Base-by-base conservation (phyloP, 2,113 vertebrate genomes). In the Lonchura striata region DNA sequence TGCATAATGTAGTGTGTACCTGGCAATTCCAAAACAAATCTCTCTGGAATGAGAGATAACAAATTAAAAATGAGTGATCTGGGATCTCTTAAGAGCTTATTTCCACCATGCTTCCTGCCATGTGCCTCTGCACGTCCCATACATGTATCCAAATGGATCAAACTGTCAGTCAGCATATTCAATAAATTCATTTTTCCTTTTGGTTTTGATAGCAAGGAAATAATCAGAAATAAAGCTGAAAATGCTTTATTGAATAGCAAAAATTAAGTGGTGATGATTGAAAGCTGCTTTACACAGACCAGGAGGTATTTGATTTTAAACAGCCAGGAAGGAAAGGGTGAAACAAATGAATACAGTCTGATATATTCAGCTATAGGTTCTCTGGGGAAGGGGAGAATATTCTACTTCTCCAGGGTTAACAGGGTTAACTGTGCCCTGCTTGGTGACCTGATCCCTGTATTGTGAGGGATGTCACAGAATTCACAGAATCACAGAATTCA, bases 41-140 rank as follows among this genome's bases (percentile, higher is more conserved):
- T 61, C 76, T 75, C 71, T 74, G 44, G 56, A 42, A 35, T 68
- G 82, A 61, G 7, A 54, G 86, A 83, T 94, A 54, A 39, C 49
- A 88, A 93, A 88, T 63, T 68, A 88, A 92, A 95, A 96, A 94
- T 53, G 74, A 93, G 81, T 61, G 81, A 33, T 82, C 66, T 77
- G 78, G 88, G 81, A 74, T 50, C 46, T 17, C 20, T 79, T 74
- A 87, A 94, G 41, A 74, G 65, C 23, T 83, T 74, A 31, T 78
- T 80, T 80, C 80, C 81, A 63, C 24, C 52, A 2, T 22, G 69
- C 65, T 95, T 93, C 81, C 80, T 71, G 59, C 70, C 72, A 56
- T 8, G 61, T 30, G 30, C 42, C 80, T 77, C 82, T 81, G 84
- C 42, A 5, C 79, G 64, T 77, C 89, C 95, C 77, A 35, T 19